Evolutionary conservation across 2,888 invertebrate genomes (phyloP), one percentile per base, ranked within the genome.

Genomic region (Pediacus dermestoides): DNA sequence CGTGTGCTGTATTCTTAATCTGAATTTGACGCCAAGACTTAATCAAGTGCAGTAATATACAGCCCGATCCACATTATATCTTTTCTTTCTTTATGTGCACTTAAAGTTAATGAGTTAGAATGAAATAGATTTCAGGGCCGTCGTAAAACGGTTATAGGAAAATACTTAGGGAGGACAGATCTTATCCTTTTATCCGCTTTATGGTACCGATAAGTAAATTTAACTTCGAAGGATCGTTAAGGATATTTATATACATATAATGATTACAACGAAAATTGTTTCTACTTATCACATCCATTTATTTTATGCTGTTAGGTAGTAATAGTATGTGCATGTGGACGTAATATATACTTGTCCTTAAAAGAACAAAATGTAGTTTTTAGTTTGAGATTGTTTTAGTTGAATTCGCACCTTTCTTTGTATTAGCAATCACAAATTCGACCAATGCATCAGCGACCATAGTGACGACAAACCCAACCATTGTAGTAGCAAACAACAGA

Each of bases 21-120:
- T n/a, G n/a, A n/a, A n/a, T n/a, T n/a, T n/a, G n/a, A n/a, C n/a
- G n/a, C n/a, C n/a, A n/a, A n/a, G n/a, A n/a, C n/a, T n/a, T n/a
- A n/a, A n/a, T n/a, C n/a, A n/a, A n/a, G n/a, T n/a, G n/a, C n/a
- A n/a, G n/a, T n/a, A n/a, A n/a, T n/a, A n/a, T n/a, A n/a, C n/a
- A n/a, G n/a, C n/a, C n/a, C n/a, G n/a, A n/a, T n/a, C n/a, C n/a
- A n/a, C 12, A 50, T 52, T 42, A 46, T 52, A 54, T 55, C 52
- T 53, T 50, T 50, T 50, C 51, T 43, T 56, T 52, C 57, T 59
- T 62, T 57, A 60, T 57, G 59, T 50, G 58, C 59, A 60, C 58
- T 63, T 63, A 61, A 60, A 59, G 53, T 61, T 61, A 62, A 62
- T 63, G 62, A 63, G 60, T 59, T 57, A 58, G 61, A 63, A 64